These are phyloP conservation scores for Asobara japonica DNA, from an alignment of 1,140 invertebrate genomes.

Conservation along the genomic window DNA sequence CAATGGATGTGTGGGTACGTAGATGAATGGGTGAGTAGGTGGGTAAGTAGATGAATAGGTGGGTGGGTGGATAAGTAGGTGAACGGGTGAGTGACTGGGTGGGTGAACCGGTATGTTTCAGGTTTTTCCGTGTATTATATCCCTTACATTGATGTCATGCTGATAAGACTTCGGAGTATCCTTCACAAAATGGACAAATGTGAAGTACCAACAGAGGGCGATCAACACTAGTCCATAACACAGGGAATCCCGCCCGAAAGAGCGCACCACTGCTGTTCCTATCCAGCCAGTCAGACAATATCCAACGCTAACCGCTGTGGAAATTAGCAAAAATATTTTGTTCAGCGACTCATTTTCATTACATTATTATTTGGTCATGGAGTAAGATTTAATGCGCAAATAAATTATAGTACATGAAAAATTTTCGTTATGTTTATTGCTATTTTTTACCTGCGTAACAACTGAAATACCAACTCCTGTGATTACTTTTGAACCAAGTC, in stretches of 20 bases:
- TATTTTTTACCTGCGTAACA: conserved; percentile 67
- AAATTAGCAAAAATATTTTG: conserved; percentile 17
- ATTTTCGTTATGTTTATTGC: not conserved
- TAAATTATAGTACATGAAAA: no score
- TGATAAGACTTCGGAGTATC: conserved; percentile 68
- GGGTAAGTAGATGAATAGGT: no score
- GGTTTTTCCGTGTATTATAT: not conserved
- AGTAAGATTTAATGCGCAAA: no score
- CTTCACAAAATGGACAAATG: conserved; percentile 76
- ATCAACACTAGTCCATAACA: conserved; percentile 70
- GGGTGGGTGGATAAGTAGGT: no score
- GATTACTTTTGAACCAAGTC: conserved; percentile 70
- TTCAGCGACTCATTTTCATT: no score
- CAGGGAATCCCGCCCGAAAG: conserved; percentile 69
- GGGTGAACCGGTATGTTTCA: no score
- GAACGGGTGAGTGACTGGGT: no score
- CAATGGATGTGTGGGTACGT: no score
- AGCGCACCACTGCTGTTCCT: conserved; percentile 66
- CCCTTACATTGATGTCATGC: conserved; percentile 63
- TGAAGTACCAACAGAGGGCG: conserved; percentile 74
- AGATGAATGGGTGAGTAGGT: no score
- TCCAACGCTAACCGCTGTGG: conserved; percentile 69
- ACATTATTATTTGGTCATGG: no score
- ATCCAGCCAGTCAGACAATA: conserved; percentile 69
- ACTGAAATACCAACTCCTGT: conserved; percentile 70